Conservation (phyloP, 2,888 invertebrate species). For the Drosophila colorata region DNA sequence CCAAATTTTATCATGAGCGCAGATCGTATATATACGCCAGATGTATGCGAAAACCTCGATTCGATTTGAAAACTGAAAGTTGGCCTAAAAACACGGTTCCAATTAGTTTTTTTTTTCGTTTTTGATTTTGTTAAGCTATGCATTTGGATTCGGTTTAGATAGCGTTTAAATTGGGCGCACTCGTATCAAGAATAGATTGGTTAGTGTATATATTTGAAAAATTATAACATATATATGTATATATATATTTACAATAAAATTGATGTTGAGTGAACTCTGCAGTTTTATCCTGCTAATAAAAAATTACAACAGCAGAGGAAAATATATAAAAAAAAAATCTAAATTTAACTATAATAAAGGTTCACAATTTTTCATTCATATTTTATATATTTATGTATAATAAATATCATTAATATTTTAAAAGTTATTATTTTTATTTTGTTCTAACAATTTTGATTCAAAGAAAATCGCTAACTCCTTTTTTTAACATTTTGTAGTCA, state of each 20-base stretch:
- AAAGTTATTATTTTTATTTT: too few relatives aligned
- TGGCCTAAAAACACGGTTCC: slow-evolving; percentile 83
- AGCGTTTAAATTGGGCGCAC: slow-evolving; percentile 40
- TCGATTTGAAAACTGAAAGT: slow-evolving; percentile 81
- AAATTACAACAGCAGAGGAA: too few relatives aligned
- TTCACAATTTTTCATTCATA: too few relatives aligned
- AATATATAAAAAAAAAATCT: too few relatives aligned
- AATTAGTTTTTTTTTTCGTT: slow-evolving; percentile 20
- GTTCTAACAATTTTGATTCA: too few relatives aligned
- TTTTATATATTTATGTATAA: too few relatives aligned
- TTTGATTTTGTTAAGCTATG: slow-evolving; percentile 8
- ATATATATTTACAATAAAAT: not conserved
- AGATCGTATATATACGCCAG: slow-evolving; percentile 12
- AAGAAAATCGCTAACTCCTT: too few relatives aligned
- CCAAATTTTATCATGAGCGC: slow-evolving; percentile 55
- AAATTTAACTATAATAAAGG: too few relatives aligned
- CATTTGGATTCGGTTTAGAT: slow-evolving; percentile 18
- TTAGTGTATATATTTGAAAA: not conserved
- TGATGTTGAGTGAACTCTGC: too few relatives aligned
- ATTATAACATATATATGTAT: not conserved
- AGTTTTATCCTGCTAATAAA: too few relatives aligned
- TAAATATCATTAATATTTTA: too few relatives aligned
- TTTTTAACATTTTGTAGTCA: too few relatives aligned
- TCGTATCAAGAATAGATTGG: not conserved
- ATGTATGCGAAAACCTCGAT: slow-evolving; percentile 66